Percentiles rank a stretch among this genome's conserved stretches.
Evolutionary conservation across 2,797 vertebrate genomes (phyloP).

Genomic region (Esox lucius): DNA sequence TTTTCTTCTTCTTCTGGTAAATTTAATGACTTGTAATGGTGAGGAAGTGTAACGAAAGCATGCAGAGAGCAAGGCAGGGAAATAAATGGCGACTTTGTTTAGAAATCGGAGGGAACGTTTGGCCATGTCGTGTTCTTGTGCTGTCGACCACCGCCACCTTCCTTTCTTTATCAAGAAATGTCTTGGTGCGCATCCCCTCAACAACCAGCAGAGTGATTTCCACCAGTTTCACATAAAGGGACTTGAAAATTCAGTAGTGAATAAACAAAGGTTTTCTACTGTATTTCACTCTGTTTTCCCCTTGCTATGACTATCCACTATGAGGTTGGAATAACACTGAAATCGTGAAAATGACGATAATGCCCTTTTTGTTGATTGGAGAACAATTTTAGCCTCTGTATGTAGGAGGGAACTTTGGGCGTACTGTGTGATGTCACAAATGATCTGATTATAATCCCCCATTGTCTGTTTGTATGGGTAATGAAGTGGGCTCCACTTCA

Average conservation of each 20-base stretch:
- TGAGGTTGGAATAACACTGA: too few relatives aligned
- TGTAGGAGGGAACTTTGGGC: too few relatives aligned
- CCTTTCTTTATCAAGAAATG: too few relatives aligned
- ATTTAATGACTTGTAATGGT: neutral
- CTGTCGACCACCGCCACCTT: too few relatives aligned
- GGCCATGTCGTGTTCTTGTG: too few relatives aligned
- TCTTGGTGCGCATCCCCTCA: neutral
- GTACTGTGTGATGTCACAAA: too few relatives aligned
- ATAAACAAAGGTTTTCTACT: conserved; percentile 1
- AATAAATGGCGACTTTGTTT: neutral
- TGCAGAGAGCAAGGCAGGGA: neutral
- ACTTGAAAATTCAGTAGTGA: neutral
- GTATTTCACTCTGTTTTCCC: conserved; percentile 47
- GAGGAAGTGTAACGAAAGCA: neutral
- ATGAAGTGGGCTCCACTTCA: too few relatives aligned
- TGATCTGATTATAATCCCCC: too few relatives aligned
- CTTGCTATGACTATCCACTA: conserved; percentile 5
- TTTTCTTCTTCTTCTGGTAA: neutral
- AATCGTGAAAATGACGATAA: too few relatives aligned
- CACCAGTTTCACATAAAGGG: neutral
- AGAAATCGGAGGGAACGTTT: neutral
- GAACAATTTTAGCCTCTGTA: too few relatives aligned
- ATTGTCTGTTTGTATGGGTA: too few relatives aligned
- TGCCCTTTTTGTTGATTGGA: too few relatives aligned
- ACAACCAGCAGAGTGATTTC: neutral